These are phyloP conservation scores for Meiosimyza platycephala DNA, from an alignment of 2,888 invertebrate genomes.

Conservation along the genomic window DNA sequence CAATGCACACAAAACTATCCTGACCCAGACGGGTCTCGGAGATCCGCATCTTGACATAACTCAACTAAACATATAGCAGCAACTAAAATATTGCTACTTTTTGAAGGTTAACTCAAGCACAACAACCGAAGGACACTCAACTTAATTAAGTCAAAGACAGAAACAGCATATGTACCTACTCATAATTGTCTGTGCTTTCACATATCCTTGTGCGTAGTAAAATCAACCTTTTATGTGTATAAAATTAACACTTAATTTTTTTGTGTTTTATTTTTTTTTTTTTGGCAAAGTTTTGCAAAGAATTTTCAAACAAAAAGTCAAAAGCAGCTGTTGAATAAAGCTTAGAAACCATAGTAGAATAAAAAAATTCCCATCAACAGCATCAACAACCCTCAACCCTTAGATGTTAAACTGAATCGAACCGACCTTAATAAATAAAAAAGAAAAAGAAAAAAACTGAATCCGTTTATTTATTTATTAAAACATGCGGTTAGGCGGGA, in stretches of 20 bases:
- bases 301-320: background rate
- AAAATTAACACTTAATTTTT: slow-evolving; percentile 23
- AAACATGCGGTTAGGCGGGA: slow-evolving; percentile 29
- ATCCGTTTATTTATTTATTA: slow-evolving; percentile 13
- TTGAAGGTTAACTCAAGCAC: background rate
- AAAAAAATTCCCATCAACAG: slow-evolving; percentile 9
- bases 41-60: no score
- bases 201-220: background rate
- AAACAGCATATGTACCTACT: background rate
- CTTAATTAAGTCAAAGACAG: slow-evolving; percentile 9
- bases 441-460: background rate
- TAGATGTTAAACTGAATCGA: background rate
- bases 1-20: background rate
- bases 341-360: no score
- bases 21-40: no score
- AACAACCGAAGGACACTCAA: slow-evolving; percentile 5
- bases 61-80: no score
- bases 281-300: background rate
- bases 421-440: background rate
- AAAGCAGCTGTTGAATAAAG: slow-evolving; percentile 17
- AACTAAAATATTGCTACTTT: no score
- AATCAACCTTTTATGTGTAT: background rate
- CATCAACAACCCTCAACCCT: slow-evolving; percentile 1
- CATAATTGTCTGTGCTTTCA: no score
- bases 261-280: background rate